phyloP scores from a whole-genome alignment of 2,888 invertebrate genomes.

The Xanthorhoe designata region DNA sequence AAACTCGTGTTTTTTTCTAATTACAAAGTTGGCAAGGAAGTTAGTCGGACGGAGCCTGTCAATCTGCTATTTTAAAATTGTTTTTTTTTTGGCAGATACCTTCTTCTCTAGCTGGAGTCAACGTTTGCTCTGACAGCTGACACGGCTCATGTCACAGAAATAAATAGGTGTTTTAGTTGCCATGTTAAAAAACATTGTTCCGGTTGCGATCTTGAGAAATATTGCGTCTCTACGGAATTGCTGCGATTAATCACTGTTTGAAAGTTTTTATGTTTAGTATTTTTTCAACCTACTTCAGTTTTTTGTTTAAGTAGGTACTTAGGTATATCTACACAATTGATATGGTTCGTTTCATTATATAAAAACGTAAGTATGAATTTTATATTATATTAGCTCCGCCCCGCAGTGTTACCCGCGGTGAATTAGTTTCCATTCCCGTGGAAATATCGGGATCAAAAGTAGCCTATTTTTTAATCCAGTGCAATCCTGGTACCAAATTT shows the following conservation, averaged over 20 bases:
- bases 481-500: no score
- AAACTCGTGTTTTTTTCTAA: constrained; percentile 69
- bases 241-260: constrained; percentile 43
- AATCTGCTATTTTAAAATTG: constrained; percentile 73
- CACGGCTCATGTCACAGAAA: constrained; percentile 69
- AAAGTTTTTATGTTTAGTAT: constrained; percentile 24
- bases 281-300: no score
- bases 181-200: constrained; percentile 66
- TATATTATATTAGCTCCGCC: no score
- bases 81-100: constrained; percentile 74
- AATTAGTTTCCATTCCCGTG: no score
- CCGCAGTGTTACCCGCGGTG: no score
- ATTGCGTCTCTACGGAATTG: constrained; percentile 22
- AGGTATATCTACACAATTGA: no score
- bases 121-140: constrained; percentile 78
- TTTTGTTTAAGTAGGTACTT: no score
- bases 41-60: constrained; percentile 70
- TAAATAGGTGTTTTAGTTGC: constrained; percentile 60
- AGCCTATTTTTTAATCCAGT: no score
- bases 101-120: constrained; percentile 73
- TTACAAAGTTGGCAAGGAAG: constrained; percentile 83
- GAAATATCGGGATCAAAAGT: no score
- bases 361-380: no score
- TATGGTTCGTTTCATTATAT: no score
- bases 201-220: constrained; percentile 67